Base-by-base conservation (phyloP, 2,888 invertebrate genomes). In the Platynereis dumerilii region DNA sequence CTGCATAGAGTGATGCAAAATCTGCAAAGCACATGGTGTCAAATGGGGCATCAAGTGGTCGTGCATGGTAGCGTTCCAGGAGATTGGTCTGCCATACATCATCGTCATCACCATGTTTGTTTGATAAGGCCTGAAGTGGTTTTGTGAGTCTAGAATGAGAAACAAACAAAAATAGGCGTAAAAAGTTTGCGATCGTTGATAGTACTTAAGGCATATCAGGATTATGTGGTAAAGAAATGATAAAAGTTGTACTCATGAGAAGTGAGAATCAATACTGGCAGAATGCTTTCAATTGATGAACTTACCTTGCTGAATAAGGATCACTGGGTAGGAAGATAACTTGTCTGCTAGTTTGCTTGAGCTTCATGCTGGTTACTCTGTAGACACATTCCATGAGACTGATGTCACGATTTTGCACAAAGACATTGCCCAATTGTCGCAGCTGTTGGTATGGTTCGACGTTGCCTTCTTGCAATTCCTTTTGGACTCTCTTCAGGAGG, bases 11-110 rank as follows among this genome's bases (percentile, higher is more conserved):
- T 34, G 34, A 34, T 34, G 72, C 76, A 74, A 76, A 78, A 27
- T 78, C 73, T 0, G 79, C 78, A 10, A 79, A 70, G 67, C 76
- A 77, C n/a, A 72, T 60, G 24, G 74, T 61, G 55, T 80, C 73
- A n/a, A 80, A 61, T 5, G 5, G 7, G 5, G 34, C 12, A 7
- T 57, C 24, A 20, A 66, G 55, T 24, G 77, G 76, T 53, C 80
- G 63, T 7, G 72, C 60, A 12, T 65, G 54, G 69, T 82, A 80
- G 20, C 76, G 69, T 17, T 78, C 76, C 1, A 76, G 29, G 0
- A 76, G 55, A 7, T 73, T 74, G 5, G 67, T 58, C 7, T 20
- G 2, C 62, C 65, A 72, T 17, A 71, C 45, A 69, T 70, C 58
- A 44, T 34, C 34, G 12, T 12, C 12, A 5, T 34, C 34, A 34